Evolutionary conservation across 35 echinoderm and acorn worm genomes (phyloP).

Genomic region (Ophiothrix spiculata): DNA sequence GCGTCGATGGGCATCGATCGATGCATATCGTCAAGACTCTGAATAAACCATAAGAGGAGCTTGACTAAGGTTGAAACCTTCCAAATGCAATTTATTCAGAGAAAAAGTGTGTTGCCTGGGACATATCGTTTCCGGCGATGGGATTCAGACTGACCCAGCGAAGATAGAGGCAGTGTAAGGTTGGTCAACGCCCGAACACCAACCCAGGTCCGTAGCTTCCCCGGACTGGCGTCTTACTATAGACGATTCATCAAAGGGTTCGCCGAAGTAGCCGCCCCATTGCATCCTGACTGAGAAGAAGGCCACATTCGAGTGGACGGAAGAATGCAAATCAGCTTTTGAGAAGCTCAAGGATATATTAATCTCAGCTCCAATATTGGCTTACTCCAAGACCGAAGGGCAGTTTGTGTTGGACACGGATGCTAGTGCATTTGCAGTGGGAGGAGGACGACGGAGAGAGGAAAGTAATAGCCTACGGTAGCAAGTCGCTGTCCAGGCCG

Average conservation of each 20-base stretch:
- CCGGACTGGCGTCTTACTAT: slow-evolving; percentile 39
- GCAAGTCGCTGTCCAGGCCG: background rate
- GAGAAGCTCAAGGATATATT: background rate
- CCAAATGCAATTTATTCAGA: slow-evolving; percentile 33
- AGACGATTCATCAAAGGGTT: slow-evolving; percentile 26
- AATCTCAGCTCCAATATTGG: background rate
- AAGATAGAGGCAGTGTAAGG: slow-evolving; percentile 9
- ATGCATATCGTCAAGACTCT: too few relatives aligned
- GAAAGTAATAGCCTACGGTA: slow-evolving; percentile 20
- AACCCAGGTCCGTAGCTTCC: slow-evolving; percentile 32
- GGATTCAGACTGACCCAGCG: slow-evolving; percentile 42
- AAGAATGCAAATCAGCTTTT: background rate
- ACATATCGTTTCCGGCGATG: slow-evolving; percentile 23
- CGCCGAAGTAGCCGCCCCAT: slow-evolving; percentile 20
- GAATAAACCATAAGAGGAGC: too few relatives aligned
- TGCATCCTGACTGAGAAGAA: slow-evolving; percentile 24
- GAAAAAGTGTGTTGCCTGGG: slow-evolving; percentile 34
- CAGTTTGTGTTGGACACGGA: slow-evolving; percentile 9
- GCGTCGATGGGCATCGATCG: too few relatives aligned
- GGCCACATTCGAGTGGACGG: background rate
- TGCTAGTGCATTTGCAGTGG: background rate
- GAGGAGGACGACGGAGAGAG: background rate
- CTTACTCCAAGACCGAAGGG: background rate
- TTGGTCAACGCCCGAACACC: slow-evolving; percentile 25
- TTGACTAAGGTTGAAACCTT: slow-evolving; percentile 39